These are phyloP conservation scores for Odobenus rosmarus DNA, from an alignment of 2,113 vertebrate species.

Conservation along the genomic window DNA sequence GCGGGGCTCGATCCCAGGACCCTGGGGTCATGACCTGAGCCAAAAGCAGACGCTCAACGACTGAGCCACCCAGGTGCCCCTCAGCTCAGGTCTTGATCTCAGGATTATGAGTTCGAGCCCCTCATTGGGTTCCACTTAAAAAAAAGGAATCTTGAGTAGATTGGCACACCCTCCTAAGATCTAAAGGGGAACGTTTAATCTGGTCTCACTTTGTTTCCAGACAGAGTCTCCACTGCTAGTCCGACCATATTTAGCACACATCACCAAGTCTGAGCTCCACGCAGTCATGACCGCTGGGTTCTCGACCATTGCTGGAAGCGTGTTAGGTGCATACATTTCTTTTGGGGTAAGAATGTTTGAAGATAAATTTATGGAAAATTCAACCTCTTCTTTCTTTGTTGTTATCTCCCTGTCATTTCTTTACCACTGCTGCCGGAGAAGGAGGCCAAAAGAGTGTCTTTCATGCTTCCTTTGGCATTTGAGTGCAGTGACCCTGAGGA, in stretches of 20 bases:
- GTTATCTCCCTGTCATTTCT: background rate
- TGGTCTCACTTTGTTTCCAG: conserved; percentile 79
- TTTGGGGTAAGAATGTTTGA: conserved; percentile 89
- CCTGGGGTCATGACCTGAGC: too few relatives aligned
- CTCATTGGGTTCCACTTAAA: background rate
- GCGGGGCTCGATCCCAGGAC: too few relatives aligned
- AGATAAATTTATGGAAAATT: background rate
- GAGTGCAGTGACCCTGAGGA: background rate
- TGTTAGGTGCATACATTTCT: conserved; percentile 91
- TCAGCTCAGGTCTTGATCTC: background rate
- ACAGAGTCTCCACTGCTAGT: conserved; percentile 90
- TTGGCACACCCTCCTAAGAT: background rate
- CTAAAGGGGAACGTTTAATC: background rate
- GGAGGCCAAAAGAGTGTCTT: background rate
- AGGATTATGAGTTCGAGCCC: background rate
- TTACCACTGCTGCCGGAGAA: background rate
- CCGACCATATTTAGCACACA: conserved; percentile 85
- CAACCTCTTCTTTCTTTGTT: background rate
- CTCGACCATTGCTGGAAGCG: conserved; percentile 90
- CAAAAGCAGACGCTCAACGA: too few relatives aligned
- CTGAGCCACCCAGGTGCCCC: too few relatives aligned
- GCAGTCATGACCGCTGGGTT: conserved; percentile 93
- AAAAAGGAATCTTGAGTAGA: background rate
- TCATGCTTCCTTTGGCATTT: background rate
- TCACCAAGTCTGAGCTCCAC: conserved; percentile 92